Percentiles rank a stretch among this genome's conserved stretches.
Evolutionary conservation across 2,888 invertebrate species (phyloP).

Genomic region (Lochmaea crataegi): DNA sequence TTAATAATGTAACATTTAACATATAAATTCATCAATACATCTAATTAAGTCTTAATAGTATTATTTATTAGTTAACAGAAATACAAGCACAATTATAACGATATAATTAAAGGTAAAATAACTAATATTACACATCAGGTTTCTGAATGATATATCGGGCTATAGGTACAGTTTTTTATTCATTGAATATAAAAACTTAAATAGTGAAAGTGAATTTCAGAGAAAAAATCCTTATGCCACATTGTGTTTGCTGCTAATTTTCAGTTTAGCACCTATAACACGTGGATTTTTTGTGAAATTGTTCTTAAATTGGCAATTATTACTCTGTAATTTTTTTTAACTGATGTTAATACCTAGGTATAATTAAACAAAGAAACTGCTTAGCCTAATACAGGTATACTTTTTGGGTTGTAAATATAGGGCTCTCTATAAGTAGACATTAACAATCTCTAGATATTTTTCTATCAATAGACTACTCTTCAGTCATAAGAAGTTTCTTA

Average conservation of each 20-base stretch:
- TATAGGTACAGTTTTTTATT: no score
- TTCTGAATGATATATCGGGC: no score
- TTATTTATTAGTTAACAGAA: neutral
- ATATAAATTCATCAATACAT: slow-evolving; percentile 8
- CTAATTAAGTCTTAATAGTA: neutral
- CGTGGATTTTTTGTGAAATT: neutral
- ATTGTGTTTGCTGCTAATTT: no score
- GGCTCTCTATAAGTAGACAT: slow-evolving; percentile 9
- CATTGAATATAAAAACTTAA: no score
- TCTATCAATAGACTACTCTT: slow-evolving; percentile 15
- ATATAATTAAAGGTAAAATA: neutral
- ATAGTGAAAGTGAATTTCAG: no score
- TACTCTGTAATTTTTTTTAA: neutral
- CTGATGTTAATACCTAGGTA: no score
- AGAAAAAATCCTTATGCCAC: no score
- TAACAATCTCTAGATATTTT: slow-evolving; percentile 6
- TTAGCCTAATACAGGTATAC: neutral
- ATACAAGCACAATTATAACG: neutral
- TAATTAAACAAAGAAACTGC: neutral
- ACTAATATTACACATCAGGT: no score
- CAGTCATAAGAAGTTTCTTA: slow-evolving; percentile 26
- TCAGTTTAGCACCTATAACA: no score
- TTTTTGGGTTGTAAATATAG: slow-evolving; percentile 13
- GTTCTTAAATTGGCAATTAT: neutral
- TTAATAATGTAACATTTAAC: slow-evolving; percentile 1